Percentiles rank a stretch among this genome's conserved stretches.
phyloP scores from a whole-genome alignment of 2,888 invertebrate species.

The Falcaria lacertinaria region DNA sequence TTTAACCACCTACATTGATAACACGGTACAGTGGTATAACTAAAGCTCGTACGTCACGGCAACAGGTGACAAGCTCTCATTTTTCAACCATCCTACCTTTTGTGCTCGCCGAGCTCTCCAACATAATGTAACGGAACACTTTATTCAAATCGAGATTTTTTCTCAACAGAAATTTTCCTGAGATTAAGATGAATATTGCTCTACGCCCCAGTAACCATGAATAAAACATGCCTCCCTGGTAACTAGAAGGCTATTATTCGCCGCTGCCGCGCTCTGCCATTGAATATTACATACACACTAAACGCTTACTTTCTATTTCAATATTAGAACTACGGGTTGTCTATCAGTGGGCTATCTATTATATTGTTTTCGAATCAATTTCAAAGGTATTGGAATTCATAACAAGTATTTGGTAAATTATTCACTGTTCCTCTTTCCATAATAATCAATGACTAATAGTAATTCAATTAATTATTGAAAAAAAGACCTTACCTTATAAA shows the following conservation, averaged over 20 bases:
- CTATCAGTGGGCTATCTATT: no score
- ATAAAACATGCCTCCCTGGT: constrained; percentile 24
- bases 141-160: constrained; percentile 28
- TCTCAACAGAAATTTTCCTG: constrained; percentile 23
- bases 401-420: no score
- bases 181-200: constrained; percentile 36
- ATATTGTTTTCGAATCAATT: no score
- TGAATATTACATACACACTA: neutral
- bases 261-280: neutral
- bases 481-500: no score
- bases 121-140: constrained; percentile 21
- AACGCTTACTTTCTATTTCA: neutral
- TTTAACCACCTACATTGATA: no score
- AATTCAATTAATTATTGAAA: no score
- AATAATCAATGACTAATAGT: no score
- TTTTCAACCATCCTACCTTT: constrained; percentile 29
- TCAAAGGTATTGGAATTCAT: no score
- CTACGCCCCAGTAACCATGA: constrained; percentile 32
- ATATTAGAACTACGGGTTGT: no score
- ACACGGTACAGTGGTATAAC: constrained; percentile 13
- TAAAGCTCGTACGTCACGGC: constrained; percentile 21
- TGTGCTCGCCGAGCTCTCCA: constrained; percentile 16
- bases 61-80: constrained; percentile 45
- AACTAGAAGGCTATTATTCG: constrained; percentile 14
- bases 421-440: no score